A percentile compares a stretch with the other conserved stretches of the same genome.
These are phyloP conservation scores for Micoletzkya japonica DNA, from an alignment of 2,888 invertebrate species.

Conservation along the genomic window DNA sequence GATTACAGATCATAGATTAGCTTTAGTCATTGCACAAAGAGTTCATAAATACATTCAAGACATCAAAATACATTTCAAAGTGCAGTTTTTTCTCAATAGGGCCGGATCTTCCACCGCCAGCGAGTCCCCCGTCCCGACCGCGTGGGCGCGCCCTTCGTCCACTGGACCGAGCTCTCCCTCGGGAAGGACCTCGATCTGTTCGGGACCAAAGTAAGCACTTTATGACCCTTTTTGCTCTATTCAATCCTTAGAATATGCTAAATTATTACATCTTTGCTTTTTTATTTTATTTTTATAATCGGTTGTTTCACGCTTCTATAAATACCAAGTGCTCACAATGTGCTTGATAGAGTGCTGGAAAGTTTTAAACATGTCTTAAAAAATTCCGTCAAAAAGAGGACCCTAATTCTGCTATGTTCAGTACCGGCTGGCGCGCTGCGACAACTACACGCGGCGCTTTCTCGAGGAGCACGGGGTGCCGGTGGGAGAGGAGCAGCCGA, in stretches of 20 bases:
- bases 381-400: too few species aligned
- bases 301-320: too few species aligned
- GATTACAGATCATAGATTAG: too few species aligned
- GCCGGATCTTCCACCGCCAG: conserved; percentile 20
- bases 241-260: background rate
- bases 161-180: conserved; percentile 45
- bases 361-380: too few species aligned
- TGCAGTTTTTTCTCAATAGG: conserved; percentile 15
- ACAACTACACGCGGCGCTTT: conserved; percentile 20
- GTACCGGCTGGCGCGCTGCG: conserved; percentile 17
- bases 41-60: too few species aligned
- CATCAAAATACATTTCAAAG: too few species aligned
- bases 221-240: background rate
- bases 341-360: too few species aligned
- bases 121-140: conserved; percentile 6
- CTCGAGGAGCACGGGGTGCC: conserved; percentile 13
- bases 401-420: too few species aligned
- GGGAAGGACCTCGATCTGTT: conserved; percentile 43
- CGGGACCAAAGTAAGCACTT: conserved; percentile 31
- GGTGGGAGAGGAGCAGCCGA: conserved; percentile 14
- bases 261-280: background rate
- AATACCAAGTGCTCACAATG: too few species aligned
- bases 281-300: too few species aligned
- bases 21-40: too few species aligned
- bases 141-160: conserved; percentile 29